Evolutionary conservation across 1,140 invertebrate genomes (phyloP).

Genomic region (Tachypleus tridentatus): DNA sequence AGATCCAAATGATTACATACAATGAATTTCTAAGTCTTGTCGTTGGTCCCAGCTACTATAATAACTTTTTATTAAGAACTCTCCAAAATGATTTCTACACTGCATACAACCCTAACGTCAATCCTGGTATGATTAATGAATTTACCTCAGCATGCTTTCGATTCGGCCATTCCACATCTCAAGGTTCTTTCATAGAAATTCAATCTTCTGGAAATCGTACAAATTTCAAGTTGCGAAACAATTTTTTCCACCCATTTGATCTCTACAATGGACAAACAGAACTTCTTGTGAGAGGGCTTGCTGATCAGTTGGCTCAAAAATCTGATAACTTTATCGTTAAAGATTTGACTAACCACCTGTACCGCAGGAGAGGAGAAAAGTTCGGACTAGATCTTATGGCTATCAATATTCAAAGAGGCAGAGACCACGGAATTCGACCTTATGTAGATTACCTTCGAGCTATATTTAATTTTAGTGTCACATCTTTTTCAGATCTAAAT

Average conservation of each 20-base stretch:
- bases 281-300: conserved; percentile 49
- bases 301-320: conserved; percentile 40
- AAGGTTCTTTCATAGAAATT: conserved; percentile 18
- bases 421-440: conserved; percentile 33
- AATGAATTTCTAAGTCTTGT: conserved; percentile 42
- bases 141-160: conserved; percentile 22
- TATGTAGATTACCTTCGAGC: conserved; percentile 26
- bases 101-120: conserved; percentile 22
- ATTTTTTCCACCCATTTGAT: conserved; percentile 24
- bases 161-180: conserved; percentile 35
- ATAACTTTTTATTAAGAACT: conserved; percentile 19
- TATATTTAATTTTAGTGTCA: conserved; percentile 20
- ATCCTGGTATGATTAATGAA: conserved; percentile 30
- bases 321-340: conserved; percentile 26
- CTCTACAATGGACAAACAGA: conserved; percentile 27
- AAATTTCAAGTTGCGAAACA: conserved; percentile 20
- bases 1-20: conserved; percentile 40
- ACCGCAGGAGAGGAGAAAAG: conserved; percentile 17
- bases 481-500: conserved; percentile 18
- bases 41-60: conserved; percentile 31
- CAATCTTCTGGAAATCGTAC: conserved; percentile 12
- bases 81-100: conserved; percentile 6
- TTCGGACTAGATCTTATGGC: conserved; percentile 32
- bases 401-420: conserved; percentile 35
- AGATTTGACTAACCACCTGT: conserved; percentile 23